A percentile compares a stretch with the other conserved stretches of the same genome.
Evolutionary conservation across 1,140 invertebrate species (phyloP).

Genomic region (Bradysia coprophila): DNA sequence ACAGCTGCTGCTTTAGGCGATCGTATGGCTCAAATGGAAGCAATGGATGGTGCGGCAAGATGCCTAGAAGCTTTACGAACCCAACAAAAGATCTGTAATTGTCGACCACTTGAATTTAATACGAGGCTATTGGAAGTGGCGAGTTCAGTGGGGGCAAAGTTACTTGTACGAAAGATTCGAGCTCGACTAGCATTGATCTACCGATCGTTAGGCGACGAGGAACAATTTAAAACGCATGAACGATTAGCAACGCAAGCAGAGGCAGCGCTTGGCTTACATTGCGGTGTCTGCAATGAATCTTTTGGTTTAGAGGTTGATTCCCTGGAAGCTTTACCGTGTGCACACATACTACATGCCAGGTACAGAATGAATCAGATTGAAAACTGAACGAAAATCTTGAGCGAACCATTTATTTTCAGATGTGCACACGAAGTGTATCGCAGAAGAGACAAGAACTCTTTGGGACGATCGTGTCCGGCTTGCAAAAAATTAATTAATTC

Average conservation of each 20-base stretch:
- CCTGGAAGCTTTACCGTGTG: slow-evolving; percentile 61
- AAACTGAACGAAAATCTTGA: not conserved
- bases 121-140: slow-evolving; percentile 60
- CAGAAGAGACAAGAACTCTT: slow-evolving; percentile 38
- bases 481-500: slow-evolving; percentile 42
- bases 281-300: slow-evolving; percentile 53
- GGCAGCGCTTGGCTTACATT: slow-evolving; percentile 52
- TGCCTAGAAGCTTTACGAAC: slow-evolving; percentile 52
- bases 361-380: slow-evolving; percentile 16
- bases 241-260: slow-evolving; percentile 46
- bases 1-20: slow-evolving; percentile 58
- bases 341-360: slow-evolving; percentile 70
- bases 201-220: slow-evolving; percentile 56
- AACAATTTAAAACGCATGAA: slow-evolving; percentile 52
- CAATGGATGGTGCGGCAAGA: slow-evolving; percentile 65
- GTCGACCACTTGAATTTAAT: slow-evolving; percentile 64
- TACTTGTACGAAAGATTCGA: slow-evolving; percentile 56
- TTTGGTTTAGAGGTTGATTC: slow-evolving; percentile 53
- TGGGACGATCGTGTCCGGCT: slow-evolving; percentile 33
- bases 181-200: slow-evolving; percentile 58
- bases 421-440: slow-evolving; percentile 51
- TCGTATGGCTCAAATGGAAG: slow-evolving; percentile 66
- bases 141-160: slow-evolving; percentile 61
- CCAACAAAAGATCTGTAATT: slow-evolving; percentile 68
- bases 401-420: slow-evolving; percentile 20